Evolutionary conservation across 2,888 invertebrate species (phyloP).

Genomic region (Pomacea canaliculata): DNA sequence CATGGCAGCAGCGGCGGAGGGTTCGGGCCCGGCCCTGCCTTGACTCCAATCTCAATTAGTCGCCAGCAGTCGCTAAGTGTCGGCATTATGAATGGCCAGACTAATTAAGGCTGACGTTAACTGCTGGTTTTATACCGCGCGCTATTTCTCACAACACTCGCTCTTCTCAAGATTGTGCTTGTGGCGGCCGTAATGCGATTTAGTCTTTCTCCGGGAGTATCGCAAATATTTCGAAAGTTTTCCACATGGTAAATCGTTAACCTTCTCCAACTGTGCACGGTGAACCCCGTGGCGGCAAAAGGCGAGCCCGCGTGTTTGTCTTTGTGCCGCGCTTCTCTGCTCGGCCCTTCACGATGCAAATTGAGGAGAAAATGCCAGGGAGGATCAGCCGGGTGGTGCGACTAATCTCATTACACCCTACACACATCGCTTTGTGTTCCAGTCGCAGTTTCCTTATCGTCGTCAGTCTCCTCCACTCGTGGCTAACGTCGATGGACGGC

Average conservation of each 20-base stretch:
- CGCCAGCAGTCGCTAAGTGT: conserved; percentile 34
- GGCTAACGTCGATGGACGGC: conserved; percentile 10
- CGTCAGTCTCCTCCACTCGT: conserved; percentile 28
- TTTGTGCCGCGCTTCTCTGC: conserved; percentile 28
- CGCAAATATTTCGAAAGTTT: conserved; percentile 37
- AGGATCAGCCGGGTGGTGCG: conserved; percentile 24
- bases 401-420: conserved; percentile 26
- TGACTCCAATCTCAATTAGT: conserved; percentile 34
- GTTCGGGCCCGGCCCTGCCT: conserved; percentile 15
- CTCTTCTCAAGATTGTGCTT: conserved; percentile 33
- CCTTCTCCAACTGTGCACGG: conserved; percentile 22
- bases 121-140: conserved; percentile 34
- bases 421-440: conserved; percentile 35
- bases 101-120: conserved; percentile 33
- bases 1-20: neutral
- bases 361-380: conserved; percentile 32
- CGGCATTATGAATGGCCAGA: conserved; percentile 32
- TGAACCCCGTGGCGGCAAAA: conserved; percentile 13
- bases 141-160: conserved; percentile 32
- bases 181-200: conserved; percentile 30
- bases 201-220: conserved; percentile 31
- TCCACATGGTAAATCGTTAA: conserved; percentile 32
- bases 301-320: conserved; percentile 32
- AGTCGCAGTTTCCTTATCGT: conserved; percentile 28
- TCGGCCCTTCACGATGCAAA: conserved; percentile 30